These are phyloP conservation scores for Platynereis dumerilii DNA, from an alignment of 2,888 invertebrate species.

Conservation along the genomic window DNA sequence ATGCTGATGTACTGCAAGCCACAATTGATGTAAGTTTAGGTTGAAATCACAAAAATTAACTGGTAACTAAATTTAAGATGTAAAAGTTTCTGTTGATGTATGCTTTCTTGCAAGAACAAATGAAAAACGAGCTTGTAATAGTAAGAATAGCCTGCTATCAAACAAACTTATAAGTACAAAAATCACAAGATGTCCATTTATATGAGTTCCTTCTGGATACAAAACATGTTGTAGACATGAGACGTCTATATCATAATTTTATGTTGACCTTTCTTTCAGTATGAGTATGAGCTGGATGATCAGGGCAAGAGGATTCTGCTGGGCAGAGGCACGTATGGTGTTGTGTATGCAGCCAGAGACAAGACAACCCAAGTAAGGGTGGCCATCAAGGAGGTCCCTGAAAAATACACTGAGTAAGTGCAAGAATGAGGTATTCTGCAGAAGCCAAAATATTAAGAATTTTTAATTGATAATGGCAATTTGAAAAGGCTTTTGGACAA, in stretches of 20 bases:
- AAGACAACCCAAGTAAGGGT: constrained; percentile 91
- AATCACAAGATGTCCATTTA: no score
- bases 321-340: constrained; percentile 95
- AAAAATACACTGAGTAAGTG: constrained; percentile 82
- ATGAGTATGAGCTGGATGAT: constrained; percentile 95
- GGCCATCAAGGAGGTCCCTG: constrained; percentile 98
- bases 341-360: constrained; percentile 93
- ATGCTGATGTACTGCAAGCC: constrained; percentile 31
- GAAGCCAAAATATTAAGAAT: neutral
- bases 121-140: no score
- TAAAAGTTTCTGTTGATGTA: neutral
- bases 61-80: constrained; percentile 1
- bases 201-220: no score
- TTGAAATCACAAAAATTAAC: no score
- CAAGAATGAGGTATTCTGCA: neutral
- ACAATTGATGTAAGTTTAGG: constrained; percentile 35
- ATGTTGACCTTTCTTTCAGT: constrained; percentile 65
- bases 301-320: constrained; percentile 82
- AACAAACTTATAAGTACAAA: no score
- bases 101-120: no score
- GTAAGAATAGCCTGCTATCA: no score
- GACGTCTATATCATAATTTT: no score
- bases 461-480: no score
- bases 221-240: no score
- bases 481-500: no score